phyloP scores from a whole-genome alignment of 2,797 vertebrate genomes.

The Cynodonichthys magdalenae region DNA sequence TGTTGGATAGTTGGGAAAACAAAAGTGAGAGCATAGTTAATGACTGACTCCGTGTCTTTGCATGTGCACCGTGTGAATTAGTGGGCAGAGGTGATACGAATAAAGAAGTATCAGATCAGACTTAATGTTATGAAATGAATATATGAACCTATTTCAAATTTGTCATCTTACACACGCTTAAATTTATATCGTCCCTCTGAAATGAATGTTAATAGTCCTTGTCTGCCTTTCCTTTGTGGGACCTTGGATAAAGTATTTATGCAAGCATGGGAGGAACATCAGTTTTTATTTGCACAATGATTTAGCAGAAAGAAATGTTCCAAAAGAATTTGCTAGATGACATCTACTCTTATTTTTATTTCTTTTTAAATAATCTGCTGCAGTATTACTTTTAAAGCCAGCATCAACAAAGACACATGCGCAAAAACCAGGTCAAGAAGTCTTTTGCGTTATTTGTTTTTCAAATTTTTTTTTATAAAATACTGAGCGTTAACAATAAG shows the following conservation, averaged over 20 bases:
- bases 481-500: no score
- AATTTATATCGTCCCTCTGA: not conserved
- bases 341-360: not conserved
- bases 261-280: not conserved
- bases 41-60: constrained; percentile 47
- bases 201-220: not conserved
- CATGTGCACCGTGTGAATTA: constrained; percentile 15
- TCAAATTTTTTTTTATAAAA: not conserved
- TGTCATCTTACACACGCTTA: not conserved
- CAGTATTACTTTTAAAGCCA: not conserved
- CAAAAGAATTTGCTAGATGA: not conserved
- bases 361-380: not conserved
- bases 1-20: constrained; percentile 17
- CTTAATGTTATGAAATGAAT: not conserved
- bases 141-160: not conserved
- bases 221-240: constrained; percentile 1
- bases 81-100: not conserved
- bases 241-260: constrained; percentile 9
- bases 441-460: not conserved
- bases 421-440: not conserved
- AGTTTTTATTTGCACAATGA: constrained; percentile 16
- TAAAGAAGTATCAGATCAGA: constrained; percentile 4
- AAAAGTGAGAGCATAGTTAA: constrained; percentile 55
- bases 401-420: not conserved
- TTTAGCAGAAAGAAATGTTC: constrained; percentile 4